Base-by-base conservation (phyloP, 1,140 invertebrate species). In the Hypsibius dujardini region DNA sequence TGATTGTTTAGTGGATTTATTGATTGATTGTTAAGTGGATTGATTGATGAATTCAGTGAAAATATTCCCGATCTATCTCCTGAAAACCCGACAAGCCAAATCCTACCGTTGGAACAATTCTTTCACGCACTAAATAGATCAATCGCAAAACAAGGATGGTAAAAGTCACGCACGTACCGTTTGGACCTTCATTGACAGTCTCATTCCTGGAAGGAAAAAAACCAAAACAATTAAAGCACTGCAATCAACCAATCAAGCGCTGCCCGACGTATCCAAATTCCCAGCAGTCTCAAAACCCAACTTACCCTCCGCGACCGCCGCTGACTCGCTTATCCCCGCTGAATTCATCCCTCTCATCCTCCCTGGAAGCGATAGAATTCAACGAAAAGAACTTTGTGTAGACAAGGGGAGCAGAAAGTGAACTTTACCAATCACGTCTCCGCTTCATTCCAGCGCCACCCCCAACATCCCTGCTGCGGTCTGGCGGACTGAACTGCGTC, bases 401-500 rank as follows among this genome's bases (percentile, higher is more conserved):
- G 50, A 56, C n/a, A 56, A 56, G 50, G 50, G n/a, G 7, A n/a
- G n/a, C 50, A 56, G 50, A 67, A 67, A 67, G 62, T 12, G 7
- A 56, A 12, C 50, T 12, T 56, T 56, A 56, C 7, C 50, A 7
- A n/a, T 56, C 50, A 56, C 7, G 7, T 7, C 50, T 56, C 50
- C 7, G 7, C 50, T 12, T 12, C n/a, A 7, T 56, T n/a, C n/a
- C 50, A 7, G 50, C n/a, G 50, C 7, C n/a, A 7, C n/a, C 50
- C n/a, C n/a, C 7, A 12, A 12, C 50, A 56, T 56, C 50, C n/a
- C 50, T n/a, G 50, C n/a, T 7, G 50, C 50, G 50, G n/a, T 56
- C 50, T n/a, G 50, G 50, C n/a, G 50, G 50, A 56, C 50, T 56
- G 50, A 56, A 56, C 50, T 56, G 50, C 50, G 7, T 56, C 7